Evolutionary conservation across 1,140 invertebrate species (phyloP), one percentile per base, ranked within the genome.

Genomic region (Sinonovacula constricta): DNA sequence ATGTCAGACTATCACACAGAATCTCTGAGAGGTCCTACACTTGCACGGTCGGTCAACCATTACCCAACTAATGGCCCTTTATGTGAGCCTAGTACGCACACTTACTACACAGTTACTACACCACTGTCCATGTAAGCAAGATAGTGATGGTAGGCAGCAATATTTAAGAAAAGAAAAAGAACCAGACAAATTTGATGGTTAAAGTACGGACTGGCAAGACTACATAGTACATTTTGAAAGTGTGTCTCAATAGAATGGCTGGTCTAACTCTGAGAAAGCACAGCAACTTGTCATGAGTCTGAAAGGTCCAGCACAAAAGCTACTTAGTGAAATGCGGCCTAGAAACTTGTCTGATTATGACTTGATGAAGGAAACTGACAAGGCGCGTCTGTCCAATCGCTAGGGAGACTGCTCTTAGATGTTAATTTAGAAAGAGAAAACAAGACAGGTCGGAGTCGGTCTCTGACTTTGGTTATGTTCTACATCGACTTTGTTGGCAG

Each of bases 161-260:
- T n/a, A n/a, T n/a, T n/a, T n/a, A n/a, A n/a, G n/a, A n/a, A 74
- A 69, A 53, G 39, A 82, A 49, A 82, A 66, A 34, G 77, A 79
- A 65, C 77, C 81, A 14, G 77, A 82, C 31, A 76, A 59, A 10
- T 80, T 83, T 70, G 66, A 83, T 74, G 78, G 78, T 15, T 74
- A 67, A 78, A 34, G 5, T 14, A 71, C 33, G 22, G 78, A 83
- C 18, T 83, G 81, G 78, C 66, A 67, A 56, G 76, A 82, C 49
- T 79, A 74, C 69, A 66, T 80, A 0, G 63, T 83, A 3, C 72
- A 83, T 82, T 83, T n/a, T 65, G 81, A 80, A 57, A 60, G 78
- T 26, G 77, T 80, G 22, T 67, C 72, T 49, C 18, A 30, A 0
- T 74, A 70, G 56, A 80, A 83, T 71, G 65, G 62, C 24, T 83